Conservation (phyloP, 2,113 vertebrate genomes). For the Pseudopipra pipra region DNA sequence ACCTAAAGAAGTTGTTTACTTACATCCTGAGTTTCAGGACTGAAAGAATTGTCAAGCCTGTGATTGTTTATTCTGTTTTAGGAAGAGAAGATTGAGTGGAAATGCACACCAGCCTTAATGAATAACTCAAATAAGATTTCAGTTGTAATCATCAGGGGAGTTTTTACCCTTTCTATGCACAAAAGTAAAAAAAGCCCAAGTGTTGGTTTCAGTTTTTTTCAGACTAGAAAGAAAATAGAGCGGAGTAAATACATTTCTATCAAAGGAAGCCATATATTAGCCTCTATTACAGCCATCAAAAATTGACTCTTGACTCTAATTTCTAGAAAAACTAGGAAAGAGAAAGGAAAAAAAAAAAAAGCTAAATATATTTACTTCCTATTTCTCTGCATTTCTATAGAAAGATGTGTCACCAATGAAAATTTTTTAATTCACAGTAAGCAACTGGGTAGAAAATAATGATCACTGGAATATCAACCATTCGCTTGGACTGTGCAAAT, state of each 20-base stretch:
- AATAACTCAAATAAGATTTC: not conserved
- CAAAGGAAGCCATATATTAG: not conserved
- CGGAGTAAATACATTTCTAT: not conserved
- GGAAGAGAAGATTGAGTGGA: not conserved
- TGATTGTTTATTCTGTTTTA: slow-evolving; percentile 30
- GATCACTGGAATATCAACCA: not conserved
- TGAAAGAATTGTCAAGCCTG: not conserved
- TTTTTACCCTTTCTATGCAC: not conserved
- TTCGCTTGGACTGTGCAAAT: not conserved
- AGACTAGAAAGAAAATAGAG: not conserved
- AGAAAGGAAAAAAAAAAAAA: fast-evolving
- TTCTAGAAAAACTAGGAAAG: not conserved
- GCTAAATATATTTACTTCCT: not conserved
- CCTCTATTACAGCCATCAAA: not conserved
- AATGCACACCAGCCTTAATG: not conserved
- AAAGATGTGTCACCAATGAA: not conserved
- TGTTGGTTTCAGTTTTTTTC: not conserved
- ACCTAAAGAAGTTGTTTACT: not conserved
- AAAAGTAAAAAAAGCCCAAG: not conserved
- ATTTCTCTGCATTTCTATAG: not conserved
- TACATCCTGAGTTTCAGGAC: not conserved
- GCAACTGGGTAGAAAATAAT: not conserved
- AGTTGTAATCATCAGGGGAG: not conserved
- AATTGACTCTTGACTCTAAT: not conserved
- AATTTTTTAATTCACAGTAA: not conserved